Evolutionary conservation across 2,797 vertebrate genomes (phyloP).

Genomic region (Melanotaenia trifasciata): DNA sequence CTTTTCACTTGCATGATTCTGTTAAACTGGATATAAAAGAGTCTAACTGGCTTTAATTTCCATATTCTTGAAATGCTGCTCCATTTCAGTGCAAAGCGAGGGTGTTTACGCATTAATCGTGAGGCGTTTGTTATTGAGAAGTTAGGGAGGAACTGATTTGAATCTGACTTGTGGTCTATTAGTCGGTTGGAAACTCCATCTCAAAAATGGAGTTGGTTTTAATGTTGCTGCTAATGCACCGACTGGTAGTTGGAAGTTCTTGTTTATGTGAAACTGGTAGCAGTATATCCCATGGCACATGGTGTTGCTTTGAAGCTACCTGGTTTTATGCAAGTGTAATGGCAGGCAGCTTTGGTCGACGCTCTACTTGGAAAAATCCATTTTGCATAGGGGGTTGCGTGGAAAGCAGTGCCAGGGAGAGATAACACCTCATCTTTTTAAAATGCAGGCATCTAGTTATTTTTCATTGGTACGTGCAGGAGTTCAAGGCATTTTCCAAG

Average conservation of each 20-base stretch:
- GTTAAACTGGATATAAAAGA: slow-evolving; percentile 7
- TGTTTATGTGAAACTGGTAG: slow-evolving; percentile 24
- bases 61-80: slow-evolving; percentile 58
- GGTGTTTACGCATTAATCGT: slow-evolving; percentile 55
- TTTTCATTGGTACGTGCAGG: slow-evolving; percentile 37
- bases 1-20: slow-evolving; percentile 34
- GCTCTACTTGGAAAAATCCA: slow-evolving; percentile 65
- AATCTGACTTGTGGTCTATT: slow-evolving; percentile 28
- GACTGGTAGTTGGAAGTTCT: slow-evolving; percentile 25
- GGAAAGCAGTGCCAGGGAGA: slow-evolving; percentile 50
- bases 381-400: slow-evolving; percentile 47
- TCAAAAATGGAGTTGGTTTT: slow-evolving; percentile 21
- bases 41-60: slow-evolving; percentile 45
- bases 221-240: slow-evolving; percentile 20
- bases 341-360: slow-evolving; percentile 59
- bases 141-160: slow-evolving; percentile 40
- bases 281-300: slow-evolving; percentile 35
- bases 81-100: slow-evolving; percentile 36
- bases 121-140: slow-evolving; percentile 37
- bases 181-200: slow-evolving; percentile 29
- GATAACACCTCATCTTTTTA: slow-evolving; percentile 68
- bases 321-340: slow-evolving; percentile 54
- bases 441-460: slow-evolving; percentile 42
- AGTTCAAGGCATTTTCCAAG: slow-evolving; percentile 62
- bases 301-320: slow-evolving; percentile 61